Percentiles rank a stretch among this genome's conserved stretches.
These are phyloP conservation scores for Enteromius fasciolatus DNA, from an alignment of 2,797 vertebrate genomes.

Conservation along the genomic window DNA sequence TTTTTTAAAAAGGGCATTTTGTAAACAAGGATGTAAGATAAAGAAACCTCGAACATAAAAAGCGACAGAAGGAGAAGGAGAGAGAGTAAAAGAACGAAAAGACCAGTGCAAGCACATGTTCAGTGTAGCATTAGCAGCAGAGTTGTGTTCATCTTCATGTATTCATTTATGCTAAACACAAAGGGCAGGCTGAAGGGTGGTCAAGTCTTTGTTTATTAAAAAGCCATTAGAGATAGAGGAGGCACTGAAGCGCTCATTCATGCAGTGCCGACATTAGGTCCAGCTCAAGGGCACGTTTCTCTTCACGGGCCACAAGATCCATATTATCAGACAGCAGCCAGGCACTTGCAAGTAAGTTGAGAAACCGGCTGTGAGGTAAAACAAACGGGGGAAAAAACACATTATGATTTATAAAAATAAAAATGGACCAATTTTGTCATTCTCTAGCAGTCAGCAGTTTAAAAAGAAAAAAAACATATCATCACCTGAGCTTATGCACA, in stretches of 20 bases:
- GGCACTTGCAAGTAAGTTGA: not conserved
- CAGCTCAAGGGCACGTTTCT: constrained; percentile 44
- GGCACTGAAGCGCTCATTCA: constrained; percentile 44
- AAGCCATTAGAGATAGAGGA: constrained; percentile 48
- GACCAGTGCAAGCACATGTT: not conserved
- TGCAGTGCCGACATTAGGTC: constrained; percentile 32
- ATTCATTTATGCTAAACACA: constrained; percentile 56
- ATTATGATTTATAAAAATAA: not conserved
- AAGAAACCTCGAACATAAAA: not conserved
- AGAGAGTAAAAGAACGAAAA: constrained; percentile 40
- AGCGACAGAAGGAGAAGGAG: constrained; percentile 24
- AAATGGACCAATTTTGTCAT: not conserved
- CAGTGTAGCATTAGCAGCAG: constrained; percentile 2
- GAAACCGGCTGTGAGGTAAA: too few relatives aligned
- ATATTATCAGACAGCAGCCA: constrained; percentile 25
- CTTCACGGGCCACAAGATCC: constrained; percentile 44
- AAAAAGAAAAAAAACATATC: not conserved
- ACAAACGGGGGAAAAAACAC: not conserved
- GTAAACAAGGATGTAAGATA: constrained; percentile 21
- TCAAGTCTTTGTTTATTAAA: constrained; percentile 62
- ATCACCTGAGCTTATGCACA: not conserved
- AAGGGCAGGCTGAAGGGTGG: constrained; percentile 48
- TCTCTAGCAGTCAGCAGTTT: not conserved
- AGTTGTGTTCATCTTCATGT: constrained; percentile 34
- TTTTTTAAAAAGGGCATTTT: not conserved